Percentiles rank a stretch among this genome's conserved stretches.
Evolutionary conservation across 2,888 invertebrate genomes (phyloP).

Genomic region (Drosophila longiperda): DNA sequence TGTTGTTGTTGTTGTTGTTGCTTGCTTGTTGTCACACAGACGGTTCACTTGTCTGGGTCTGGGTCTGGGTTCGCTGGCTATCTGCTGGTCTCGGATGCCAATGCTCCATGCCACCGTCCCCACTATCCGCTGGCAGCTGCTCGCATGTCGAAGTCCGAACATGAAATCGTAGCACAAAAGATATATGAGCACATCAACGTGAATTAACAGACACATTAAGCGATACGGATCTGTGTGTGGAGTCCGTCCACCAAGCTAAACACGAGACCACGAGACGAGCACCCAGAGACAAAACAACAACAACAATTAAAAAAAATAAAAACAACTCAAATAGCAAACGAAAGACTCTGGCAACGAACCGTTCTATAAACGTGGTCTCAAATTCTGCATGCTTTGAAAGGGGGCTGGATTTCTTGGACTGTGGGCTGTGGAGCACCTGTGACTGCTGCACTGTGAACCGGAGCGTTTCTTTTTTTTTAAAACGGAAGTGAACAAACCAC

Average conservation of each 20-base stretch:
- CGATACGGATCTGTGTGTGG: slow-evolving; percentile 71
- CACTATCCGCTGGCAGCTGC: slow-evolving; percentile 3
- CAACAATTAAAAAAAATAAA: slow-evolving; percentile 11
- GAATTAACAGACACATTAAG: slow-evolving; percentile 80
- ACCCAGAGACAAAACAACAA: slow-evolving; percentile 18
- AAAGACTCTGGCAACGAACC: slow-evolving; percentile 78
- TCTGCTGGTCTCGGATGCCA: slow-evolving; percentile 36
- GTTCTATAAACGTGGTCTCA: slow-evolving; percentile 12
- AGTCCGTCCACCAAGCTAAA: slow-evolving; percentile 50
- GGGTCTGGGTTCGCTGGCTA: slow-evolving; percentile 11
- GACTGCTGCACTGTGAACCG: slow-evolving; percentile 54
- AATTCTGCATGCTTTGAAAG: slow-evolving; percentile 15
- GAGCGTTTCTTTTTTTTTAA: slow-evolving; percentile 14
- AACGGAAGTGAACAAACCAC: slow-evolving; percentile 67
- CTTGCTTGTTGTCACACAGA: slow-evolving; percentile 37
- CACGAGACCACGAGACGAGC: slow-evolving; percentile 59
- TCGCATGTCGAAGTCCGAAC: slow-evolving; percentile 66
- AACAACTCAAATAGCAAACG: slow-evolving; percentile 44
- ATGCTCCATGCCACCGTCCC: slow-evolving; percentile 3
- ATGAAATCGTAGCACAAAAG: slow-evolving; percentile 74
- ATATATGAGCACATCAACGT: slow-evolving; percentile 80
- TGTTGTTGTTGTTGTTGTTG: not conserved
- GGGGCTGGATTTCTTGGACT: not conserved
- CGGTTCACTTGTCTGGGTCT: slow-evolving; percentile 38
- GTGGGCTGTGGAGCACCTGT: not conserved